A percentile compares a stretch with the other conserved stretches of the same genome.
phyloP scores from a whole-genome alignment of 2,888 invertebrate genomes.

The Cryptocephalus moraei region DNA sequence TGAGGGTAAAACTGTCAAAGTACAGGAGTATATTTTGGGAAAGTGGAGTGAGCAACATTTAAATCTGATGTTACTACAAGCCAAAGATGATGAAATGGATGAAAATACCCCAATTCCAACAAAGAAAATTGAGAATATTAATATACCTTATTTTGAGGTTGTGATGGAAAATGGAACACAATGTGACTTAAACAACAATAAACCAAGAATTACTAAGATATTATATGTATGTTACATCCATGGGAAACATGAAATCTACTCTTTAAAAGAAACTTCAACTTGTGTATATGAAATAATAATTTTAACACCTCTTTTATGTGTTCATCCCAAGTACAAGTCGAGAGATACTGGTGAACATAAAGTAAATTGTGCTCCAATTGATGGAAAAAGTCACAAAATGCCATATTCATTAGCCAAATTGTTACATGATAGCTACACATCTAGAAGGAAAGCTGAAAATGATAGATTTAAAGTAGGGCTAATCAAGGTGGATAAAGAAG shows the following conservation, averaged over 20 bases:
- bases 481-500: slow-evolving; percentile 45
- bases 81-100: slow-evolving; percentile 42
- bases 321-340: slow-evolving; percentile 79
- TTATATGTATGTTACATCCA: slow-evolving; percentile 83
- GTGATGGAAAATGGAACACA: slow-evolving; percentile 80
- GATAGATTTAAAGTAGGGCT: slow-evolving; percentile 52
- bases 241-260: slow-evolving; percentile 85
- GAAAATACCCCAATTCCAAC: slow-evolving; percentile 39
- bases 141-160: slow-evolving; percentile 80
- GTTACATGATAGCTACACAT: slow-evolving; percentile 61
- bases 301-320: slow-evolving; percentile 75
- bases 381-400: slow-evolving; percentile 52
- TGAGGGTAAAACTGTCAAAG: slow-evolving; percentile 71
- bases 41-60: slow-evolving; percentile 60
- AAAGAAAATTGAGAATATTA: slow-evolving; percentile 78
- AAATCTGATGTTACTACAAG: slow-evolving; percentile 44
- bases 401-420: slow-evolving; percentile 62
- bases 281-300: slow-evolving; percentile 93
- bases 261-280: slow-evolving; percentile 84
- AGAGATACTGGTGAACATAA: slow-evolving; percentile 67
- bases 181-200: slow-evolving; percentile 77
- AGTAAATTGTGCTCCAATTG: slow-evolving; percentile 63
- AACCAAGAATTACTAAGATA: slow-evolving; percentile 70
- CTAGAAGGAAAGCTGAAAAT: slow-evolving; percentile 46
- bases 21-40: slow-evolving; percentile 80